Base-by-base conservation (phyloP, 53 echinoderm and acorn worm genomes). In the Echinometra lucunter region DNA sequence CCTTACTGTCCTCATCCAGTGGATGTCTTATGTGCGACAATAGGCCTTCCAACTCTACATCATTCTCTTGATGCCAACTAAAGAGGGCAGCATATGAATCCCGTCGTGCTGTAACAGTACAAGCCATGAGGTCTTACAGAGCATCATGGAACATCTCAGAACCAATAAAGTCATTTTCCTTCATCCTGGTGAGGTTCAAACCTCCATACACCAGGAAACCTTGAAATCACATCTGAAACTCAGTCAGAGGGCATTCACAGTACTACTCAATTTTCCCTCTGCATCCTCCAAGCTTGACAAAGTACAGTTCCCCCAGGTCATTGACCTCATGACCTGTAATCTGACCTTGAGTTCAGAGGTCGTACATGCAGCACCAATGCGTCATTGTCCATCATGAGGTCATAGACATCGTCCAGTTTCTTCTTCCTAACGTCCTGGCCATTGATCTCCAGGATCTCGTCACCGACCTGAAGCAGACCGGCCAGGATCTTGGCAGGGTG, bases 301-400 rank as follows among this genome's bases (percentile, higher is more conserved):
- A 19, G 78, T 9, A 78, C 38, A 40, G 49, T 2, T 85, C 28
- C 85, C 44, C 35, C 21, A 23, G 45, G 21, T 27, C 45, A 16
- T 30, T 53, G 47, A 53, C 91, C 90, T 96, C 96, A 96, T 49
- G 94, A 96, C 27, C 66, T 28, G 66, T 90, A 94, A 28, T 83
- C 91, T 12, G 63, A 67, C 92, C 96, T 96, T 6, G 90, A 74
- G 23, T 45, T 34, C 57, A 98, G 75, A 23, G 99, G 99, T 82
- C 96, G 96, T 49, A 99, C 89, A 91, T 92, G 95, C 16, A 99
- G 95, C 42, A 95, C 58, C 57, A 99, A 95, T 45, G 56, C 83
- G 58, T 99, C 92, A 69, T 96, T 98, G 92, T 99, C 99, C 95
- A 98, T 96, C 96, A 99, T 99, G 93, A 99, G 96, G 90, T 99